Evolutionary conservation across 2,113 vertebrate species (phyloP), one percentile per base, ranked within the genome.

Genomic region (Irena cyanogastra): DNA sequence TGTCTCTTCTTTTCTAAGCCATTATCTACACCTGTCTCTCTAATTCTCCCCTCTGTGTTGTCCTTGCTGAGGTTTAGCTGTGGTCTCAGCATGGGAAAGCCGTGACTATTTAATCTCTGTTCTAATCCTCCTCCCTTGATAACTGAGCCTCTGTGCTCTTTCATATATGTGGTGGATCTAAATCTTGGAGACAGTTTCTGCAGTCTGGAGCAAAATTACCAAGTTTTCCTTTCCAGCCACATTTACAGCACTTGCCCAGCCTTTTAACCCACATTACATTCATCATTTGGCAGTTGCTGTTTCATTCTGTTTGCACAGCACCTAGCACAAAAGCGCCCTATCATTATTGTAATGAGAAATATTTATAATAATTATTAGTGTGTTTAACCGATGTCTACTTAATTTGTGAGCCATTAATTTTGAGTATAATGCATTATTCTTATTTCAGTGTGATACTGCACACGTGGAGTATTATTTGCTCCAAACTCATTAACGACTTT

Each of bases 281-380:
- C 86, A 79, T 94, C 92, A 82, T 65, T 71, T 63, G 39, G 41
- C 77, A 33, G 44, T 93, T 56, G 52, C 87, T 93, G 52, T 2
- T 88, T 90, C 71, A 16, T 60, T 68, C 80, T 87, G 90, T 95
- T 96, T 94, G 72, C 57, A 27, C 16, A 90, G 75, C 90, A 91
- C 85, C 94, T 72, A 91, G 90, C 90, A 86, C 94, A 80, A 56
- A 71, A 74, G 54, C 9, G 23, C 59, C 71, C 66, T 94, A 83
- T 86, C 92, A 70, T 94, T 92, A 95, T 69, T 37, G 26, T 94
- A 95, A 92, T 91, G 93, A 93, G 89, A 56, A 96, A 92, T 75
- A 89, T 76, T 90, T 86, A 61, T 15, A 60, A 75, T 80, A 78
- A 63, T 92, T 95, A 89, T 91, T 79, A 69, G 56, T 69, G 45